Evolutionary conservation across 2,797 vertebrate species (phyloP), one percentile per base, ranked within the genome.

Genomic region (Sternarchorhynchus goeldii): DNA sequence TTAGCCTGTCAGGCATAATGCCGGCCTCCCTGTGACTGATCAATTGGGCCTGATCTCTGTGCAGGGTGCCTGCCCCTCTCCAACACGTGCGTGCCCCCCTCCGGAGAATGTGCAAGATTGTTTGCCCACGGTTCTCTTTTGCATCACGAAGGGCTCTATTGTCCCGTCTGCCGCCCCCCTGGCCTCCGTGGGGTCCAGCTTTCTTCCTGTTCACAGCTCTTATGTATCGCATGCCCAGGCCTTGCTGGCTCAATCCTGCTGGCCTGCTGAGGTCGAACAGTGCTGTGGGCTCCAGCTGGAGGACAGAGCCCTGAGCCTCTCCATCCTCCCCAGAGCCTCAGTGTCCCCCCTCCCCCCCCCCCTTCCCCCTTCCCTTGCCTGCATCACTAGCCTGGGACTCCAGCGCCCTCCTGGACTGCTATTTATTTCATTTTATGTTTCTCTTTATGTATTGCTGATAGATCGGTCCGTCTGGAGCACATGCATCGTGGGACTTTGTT

Each of bases 171-270:
- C 5, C 18, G 32, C 53, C 45, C 0, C 63, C 53, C 25, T 70
- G 45, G 63, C 57, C 60, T 59, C 21, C 59, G 56, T 31, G 12
- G n/a, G 10, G 12, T 10, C 45, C 12, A 59, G 71, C 87, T 87
- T 89, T 88, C 91, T 92, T 91, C 87, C 79, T 79, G 91, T 90
- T 90, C 86, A 87, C 82, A 68, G 76, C 77, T 81, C 73, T 84
- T 86, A 81, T 89, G 88, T 84, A 88, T 45, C 75, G 83, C 87
- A 89, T 90, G 86, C 86, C 7, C 3, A 3, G 34, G 29, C n/a
- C 59, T 20, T 55, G 20, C 57, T 34, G 39, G 41, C 57, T 25
- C 5, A n/a, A 34, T 72, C 39, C 70, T 70, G 74, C 60, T 81
- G 53, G 62, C 76, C 39, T 41, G 21, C 60, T 45, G 55, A 32